Evolutionary conservation across 2,113 vertebrate species (phyloP).

Genomic region (Acrocephalus kingi): DNA sequence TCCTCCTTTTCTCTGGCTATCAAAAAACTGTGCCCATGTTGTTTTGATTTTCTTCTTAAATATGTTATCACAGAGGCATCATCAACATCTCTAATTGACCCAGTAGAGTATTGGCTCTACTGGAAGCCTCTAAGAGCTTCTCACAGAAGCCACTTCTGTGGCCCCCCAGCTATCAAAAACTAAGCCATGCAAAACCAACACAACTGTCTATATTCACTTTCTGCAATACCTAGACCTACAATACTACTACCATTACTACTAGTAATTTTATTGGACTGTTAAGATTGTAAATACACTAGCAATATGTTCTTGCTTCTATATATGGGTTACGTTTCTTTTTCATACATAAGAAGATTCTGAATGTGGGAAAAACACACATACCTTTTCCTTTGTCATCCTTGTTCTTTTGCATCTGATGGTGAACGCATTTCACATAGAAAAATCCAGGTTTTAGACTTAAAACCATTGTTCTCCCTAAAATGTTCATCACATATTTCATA

Average conservation of each 20-base stretch:
- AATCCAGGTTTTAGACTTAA: not conserved
- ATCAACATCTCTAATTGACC: not conserved
- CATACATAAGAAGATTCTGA: not conserved
- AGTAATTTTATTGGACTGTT: not conserved
- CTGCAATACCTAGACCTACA: not conserved
- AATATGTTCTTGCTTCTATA: not conserved
- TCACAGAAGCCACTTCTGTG: not conserved
- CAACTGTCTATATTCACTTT: not conserved
- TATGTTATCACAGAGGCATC: not conserved
- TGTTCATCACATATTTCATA: not conserved
- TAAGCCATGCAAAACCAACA: not conserved
- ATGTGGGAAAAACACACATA: not conserved
- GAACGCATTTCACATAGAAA: not conserved
- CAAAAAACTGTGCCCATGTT: not conserved
- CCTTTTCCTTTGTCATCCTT: not conserved
- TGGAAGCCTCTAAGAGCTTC: not conserved
- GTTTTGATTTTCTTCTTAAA: not conserved
- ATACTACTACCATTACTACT: not conserved
- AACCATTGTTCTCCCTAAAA: not conserved
- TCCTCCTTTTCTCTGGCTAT: not conserved
- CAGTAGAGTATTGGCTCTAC: not conserved
- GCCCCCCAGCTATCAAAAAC: accelerated
- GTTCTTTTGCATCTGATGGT: not conserved
- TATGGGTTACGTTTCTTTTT: not conserved
- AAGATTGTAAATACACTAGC: not conserved